Evolutionary conservation across 2,113 vertebrate genomes (phyloP), one percentile per base, ranked within the genome.

Genomic region (Tyto alba): DNA sequence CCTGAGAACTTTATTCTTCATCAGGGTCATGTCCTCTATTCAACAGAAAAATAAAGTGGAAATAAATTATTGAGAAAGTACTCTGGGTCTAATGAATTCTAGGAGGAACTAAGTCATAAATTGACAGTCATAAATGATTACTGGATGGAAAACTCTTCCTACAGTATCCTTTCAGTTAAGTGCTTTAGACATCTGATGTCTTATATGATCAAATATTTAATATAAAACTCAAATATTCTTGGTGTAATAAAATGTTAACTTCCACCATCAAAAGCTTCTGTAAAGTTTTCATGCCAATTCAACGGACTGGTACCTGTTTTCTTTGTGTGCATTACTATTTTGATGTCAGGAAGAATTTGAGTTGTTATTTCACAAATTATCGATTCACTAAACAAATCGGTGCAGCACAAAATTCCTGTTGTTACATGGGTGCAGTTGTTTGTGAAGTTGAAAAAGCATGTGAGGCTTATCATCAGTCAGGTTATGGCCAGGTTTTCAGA

Each of bases 281-380:
- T 36, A 26, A 73, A 52, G 57, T 71, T 55, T 83, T 62, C 72
- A 60, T 67, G 59, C 41, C 40, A 56, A 34, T 68, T 87, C 79
- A 75, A 85, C 89, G 52, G 40, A 64, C n/a, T 75, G 48, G 85
- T 59, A 69, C 62, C 82, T 77, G 60, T 66, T 89, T 79, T 72
- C 67, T 63, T 27, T 60, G 40, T 63, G 40, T 52, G 73, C 67
- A 57, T n/a, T 27, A 40, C 88, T 78, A 86, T 45, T 69, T 79
- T 91, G 91, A 93, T 60, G 95, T 66, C 52, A 56, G 52, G 85
- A 90, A 84, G 47, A 96, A 94, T 97, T 72, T 81, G 89, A 80
- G 56, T 75, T 59, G 36, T 88, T 63, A 16, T 67, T 67, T 88
- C 77, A 84, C 48, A 64, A 62, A 88, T 68, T 63, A 64, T 74